Conservation (phyloP, 37 sponge, comb jelly and placozoan species). For the Halisarca cf. caerulea region DNA sequence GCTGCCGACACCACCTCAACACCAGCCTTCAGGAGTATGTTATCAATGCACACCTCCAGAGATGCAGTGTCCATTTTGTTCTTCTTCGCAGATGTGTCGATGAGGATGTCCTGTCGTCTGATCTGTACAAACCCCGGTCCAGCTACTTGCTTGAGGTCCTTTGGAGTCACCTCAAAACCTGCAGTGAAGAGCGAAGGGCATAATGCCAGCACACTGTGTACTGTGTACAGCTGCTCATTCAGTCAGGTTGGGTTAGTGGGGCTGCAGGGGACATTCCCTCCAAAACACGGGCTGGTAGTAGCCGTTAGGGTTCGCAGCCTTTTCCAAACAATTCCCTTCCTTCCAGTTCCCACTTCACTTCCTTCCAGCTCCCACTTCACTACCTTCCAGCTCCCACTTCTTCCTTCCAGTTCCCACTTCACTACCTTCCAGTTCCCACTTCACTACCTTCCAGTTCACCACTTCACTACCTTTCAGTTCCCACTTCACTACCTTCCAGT, state of each 20-base stretch:
- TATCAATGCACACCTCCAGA: slow-evolving; percentile 77
- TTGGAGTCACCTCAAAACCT: slow-evolving; percentile 10
- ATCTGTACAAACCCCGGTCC: not conserved
- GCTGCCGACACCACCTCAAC: slow-evolving; percentile 74
- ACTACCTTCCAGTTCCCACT: too few relatives aligned
- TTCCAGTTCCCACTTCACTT: too few relatives aligned
- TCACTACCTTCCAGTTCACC: too few relatives aligned
- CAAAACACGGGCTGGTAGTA: too few relatives aligned
- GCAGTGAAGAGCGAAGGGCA: not conserved
- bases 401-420: too few relatives aligned
- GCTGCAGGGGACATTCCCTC: too few relatives aligned
- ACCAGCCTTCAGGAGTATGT: slow-evolving; percentile 74
- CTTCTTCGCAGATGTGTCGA: not conserved
- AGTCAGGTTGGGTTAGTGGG: not conserved
- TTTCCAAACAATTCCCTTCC: too few relatives aligned
- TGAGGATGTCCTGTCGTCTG: not conserved
- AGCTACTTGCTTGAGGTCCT: not conserved
- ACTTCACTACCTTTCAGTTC: too few relatives aligned
- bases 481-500: too few relatives aligned
- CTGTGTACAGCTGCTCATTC: not conserved
- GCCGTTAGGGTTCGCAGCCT: too few relatives aligned
- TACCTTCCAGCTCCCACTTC: too few relatives aligned
- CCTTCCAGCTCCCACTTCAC: too few relatives aligned
- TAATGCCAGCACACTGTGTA: not conserved
- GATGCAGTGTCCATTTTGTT: not conserved